phyloP scores from a whole-genome alignment of 2,797 vertebrate genomes.

The Helicolenus hilgendorfi region DNA sequence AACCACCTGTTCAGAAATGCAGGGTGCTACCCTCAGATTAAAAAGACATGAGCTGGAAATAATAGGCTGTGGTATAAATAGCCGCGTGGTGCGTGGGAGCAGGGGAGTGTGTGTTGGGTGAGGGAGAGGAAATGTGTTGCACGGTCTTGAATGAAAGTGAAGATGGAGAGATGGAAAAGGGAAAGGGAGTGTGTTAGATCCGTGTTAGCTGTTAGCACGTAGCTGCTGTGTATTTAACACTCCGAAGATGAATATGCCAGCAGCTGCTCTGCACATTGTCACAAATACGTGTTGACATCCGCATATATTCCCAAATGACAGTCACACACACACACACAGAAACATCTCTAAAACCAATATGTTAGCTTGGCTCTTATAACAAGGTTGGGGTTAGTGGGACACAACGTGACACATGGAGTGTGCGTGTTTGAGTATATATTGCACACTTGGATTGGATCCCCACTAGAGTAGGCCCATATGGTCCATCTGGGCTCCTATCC shows the following conservation, averaged over 20 bases:
- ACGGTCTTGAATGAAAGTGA: slow-evolving; percentile 40
- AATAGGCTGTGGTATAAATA: slow-evolving; percentile 80
- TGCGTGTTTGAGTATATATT: neutral
- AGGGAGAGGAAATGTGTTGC: slow-evolving; percentile 35
- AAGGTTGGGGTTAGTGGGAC: slow-evolving; percentile 30
- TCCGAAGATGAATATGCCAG: neutral
- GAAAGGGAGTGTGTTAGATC: neutral
- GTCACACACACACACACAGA: neutral
- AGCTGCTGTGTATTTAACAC: neutral
- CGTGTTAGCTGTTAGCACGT: slow-evolving; percentile 30
- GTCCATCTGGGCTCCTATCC: slow-evolving; percentile 66
- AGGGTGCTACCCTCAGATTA: slow-evolving; percentile 76
- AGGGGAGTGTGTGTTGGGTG: slow-evolving; percentile 52
- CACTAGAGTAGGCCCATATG: slow-evolving; percentile 67
- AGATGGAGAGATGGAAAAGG: neutral
- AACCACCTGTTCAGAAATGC: slow-evolving; percentile 63
- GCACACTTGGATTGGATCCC: slow-evolving; percentile 39
- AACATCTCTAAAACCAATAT: neutral
- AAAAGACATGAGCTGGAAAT: slow-evolving; percentile 80
- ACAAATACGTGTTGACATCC: slow-evolving; percentile 11
- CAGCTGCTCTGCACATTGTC: slow-evolving; percentile 9
- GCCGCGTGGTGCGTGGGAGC: slow-evolving; percentile 47
- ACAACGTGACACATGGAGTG: slow-evolving; percentile 4
- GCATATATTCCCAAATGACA: neutral
- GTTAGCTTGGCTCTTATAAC: slow-evolving; percentile 13